Evolutionary conservation across 2,113 vertebrate species (phyloP), one percentile per base, ranked within the genome.

Genomic region (Alouatta palliata): DNA sequence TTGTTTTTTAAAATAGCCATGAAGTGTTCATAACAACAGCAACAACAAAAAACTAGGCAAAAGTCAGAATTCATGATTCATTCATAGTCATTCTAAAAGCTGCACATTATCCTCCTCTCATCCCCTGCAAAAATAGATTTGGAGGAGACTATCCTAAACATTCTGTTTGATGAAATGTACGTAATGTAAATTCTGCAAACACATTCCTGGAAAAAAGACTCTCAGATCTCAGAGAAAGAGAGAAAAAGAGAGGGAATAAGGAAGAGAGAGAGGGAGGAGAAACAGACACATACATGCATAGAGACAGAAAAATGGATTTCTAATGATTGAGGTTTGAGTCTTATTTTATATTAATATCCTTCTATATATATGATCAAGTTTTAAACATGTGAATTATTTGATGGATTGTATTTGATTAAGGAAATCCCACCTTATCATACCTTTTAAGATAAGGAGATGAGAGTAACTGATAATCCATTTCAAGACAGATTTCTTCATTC

Each of bases 1-100:
- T 25, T n/a, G 30, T 85, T 14, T 77, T 92, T 82, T 96, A 96
- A 81, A 94, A 97, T 84, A 95, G 84, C 16, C 68, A 94, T 56
- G 68, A 90, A 97, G 95, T 90, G 90, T 71, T 96, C 75, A 25
- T 96, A 97, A 91, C 47, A 85, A 96, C 97, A 96, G 30, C 35
- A 71, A 96, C 95, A 83, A 30, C 5, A 77, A 27, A 32, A 35
- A 79, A 20, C n/a, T 56, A 87, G 75, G 76, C 54, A 96, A 40
- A 97, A 95, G 96, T 97, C 94, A 97, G 90, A 94, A 91, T 95
- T 70, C 68, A 66, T 95, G 91, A 97, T 91, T 97, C 96, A 96
- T 94, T 92, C 94, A 87, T 1, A 94, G 90, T 71, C 35, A 1
- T 93, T 96, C 84, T 80, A 84, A 92, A 98, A 93, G 81, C 71